These are phyloP conservation scores for Cephalotes varians DNA, from an alignment of 2,888 invertebrate species.

Conservation along the genomic window DNA sequence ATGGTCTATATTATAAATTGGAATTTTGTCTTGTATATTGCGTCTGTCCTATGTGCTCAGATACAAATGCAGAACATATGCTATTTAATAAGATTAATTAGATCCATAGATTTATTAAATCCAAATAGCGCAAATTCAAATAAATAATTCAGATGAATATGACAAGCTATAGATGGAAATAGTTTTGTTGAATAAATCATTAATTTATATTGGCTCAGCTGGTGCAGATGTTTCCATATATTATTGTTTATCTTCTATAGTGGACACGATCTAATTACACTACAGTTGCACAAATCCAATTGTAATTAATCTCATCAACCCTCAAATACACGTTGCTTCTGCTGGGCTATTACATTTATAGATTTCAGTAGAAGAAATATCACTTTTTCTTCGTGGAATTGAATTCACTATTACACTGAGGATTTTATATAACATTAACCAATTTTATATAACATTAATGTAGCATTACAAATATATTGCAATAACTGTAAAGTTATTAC, in stretches of 20 bases:
- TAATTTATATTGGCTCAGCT: background rate
- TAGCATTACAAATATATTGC: background rate
- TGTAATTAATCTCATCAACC: background rate
- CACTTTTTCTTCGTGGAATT: background rate
- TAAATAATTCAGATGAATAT: background rate
- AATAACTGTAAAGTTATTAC: slow-evolving; percentile 12
- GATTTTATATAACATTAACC: background rate
- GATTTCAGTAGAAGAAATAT: background rate
- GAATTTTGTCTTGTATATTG: background rate
- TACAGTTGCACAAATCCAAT: background rate
- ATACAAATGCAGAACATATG: background rate
- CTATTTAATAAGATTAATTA: background rate
- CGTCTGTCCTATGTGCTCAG: background rate
- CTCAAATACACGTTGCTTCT: background rate
- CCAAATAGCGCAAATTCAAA: slow-evolving; percentile 1
- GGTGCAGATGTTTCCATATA: background rate
- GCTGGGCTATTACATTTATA: background rate
- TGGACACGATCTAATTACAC: background rate
- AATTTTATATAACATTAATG: background rate
- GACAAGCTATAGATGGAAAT: background rate
- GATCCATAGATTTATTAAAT: slow-evolving; percentile 8
- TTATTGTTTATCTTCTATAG: slow-evolving; percentile 12
- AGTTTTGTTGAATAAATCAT: slow-evolving; percentile 15
- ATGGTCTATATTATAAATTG: background rate
- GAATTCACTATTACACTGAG: no score